A percentile compares a stretch with the other conserved stretches of the same genome.
Conservation (phyloP, 2,797 vertebrate genomes). For the Dermochelys coriacea region DNA sequence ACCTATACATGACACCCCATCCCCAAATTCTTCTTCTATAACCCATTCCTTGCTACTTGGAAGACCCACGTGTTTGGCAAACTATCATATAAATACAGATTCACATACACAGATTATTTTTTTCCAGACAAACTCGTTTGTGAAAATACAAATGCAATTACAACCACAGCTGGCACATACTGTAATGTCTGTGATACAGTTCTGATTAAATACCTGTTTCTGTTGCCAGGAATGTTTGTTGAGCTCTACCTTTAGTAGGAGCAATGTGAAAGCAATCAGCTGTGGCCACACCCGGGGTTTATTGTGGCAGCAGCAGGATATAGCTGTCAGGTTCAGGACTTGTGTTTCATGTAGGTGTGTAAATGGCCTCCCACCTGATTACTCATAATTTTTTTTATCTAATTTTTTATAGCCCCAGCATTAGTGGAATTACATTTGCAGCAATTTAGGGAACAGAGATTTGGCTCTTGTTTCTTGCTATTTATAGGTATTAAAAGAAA, state of each 20-base stretch:
- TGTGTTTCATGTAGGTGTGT: background rate
- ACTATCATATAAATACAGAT: slow-evolving; percentile 53
- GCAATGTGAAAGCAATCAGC: background rate
- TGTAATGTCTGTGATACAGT: slow-evolving; percentile 37
- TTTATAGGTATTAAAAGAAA: background rate
- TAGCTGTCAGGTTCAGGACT: slow-evolving; percentile 38
- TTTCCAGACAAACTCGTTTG: slow-evolving; percentile 61
- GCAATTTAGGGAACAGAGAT: background rate
- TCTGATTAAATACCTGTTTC: slow-evolving; percentile 62
- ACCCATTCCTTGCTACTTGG: background rate
- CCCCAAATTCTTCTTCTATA: background rate
- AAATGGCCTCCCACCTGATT: background rate
- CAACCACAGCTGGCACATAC: slow-evolving; percentile 40
- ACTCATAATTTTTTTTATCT: background rate
- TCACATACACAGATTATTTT: slow-evolving; percentile 45
- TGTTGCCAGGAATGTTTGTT: slow-evolving; percentile 51
- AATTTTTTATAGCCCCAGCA: background rate
- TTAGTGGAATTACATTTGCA: background rate
- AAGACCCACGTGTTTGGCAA: slow-evolving; percentile 1
- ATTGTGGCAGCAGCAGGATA: slow-evolving; percentile 52
- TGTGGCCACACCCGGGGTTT: slow-evolving; percentile 13
- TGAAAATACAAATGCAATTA: slow-evolving; percentile 35
- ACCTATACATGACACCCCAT: background rate
- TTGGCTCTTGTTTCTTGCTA: background rate
- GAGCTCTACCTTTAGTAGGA: background rate